These are phyloP conservation scores for Albula goreensis DNA, from an alignment of 2,113 vertebrate genomes.

Conservation along the genomic window DNA sequence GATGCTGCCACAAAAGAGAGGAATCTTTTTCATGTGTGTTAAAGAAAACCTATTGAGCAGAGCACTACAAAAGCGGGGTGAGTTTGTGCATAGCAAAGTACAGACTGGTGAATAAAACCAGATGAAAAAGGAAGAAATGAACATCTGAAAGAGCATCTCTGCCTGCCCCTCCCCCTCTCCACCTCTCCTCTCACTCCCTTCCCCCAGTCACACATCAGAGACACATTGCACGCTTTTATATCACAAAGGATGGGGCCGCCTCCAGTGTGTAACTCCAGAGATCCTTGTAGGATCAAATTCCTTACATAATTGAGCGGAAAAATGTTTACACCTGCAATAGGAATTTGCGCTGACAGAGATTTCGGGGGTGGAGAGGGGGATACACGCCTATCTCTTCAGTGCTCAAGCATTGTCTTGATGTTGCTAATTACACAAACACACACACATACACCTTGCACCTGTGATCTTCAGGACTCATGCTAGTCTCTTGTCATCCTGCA, in stretches of 20 bases:
- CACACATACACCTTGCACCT: background rate
- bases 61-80: constrained; percentile 34
- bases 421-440: background rate
- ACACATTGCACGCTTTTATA: background rate
- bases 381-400: background rate
- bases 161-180: background rate
- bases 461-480: background rate
- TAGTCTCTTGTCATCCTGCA: background rate
- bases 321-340: too few species aligned
- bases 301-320: background rate
- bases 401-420: background rate
- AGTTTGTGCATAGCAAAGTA: constrained; percentile 26
- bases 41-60: constrained; percentile 23
- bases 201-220: background rate
- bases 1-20: constrained; percentile 13
- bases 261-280: background rate
- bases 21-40: constrained; percentile 43
- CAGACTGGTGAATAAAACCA: constrained; percentile 33
- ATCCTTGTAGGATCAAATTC: background rate
- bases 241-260: background rate
- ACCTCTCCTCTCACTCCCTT: background rate
- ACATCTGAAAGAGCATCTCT: constrained; percentile 25
- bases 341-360: background rate
- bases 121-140: constrained; percentile 35
- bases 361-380: background rate